These are phyloP conservation scores for Ellobius talpinus DNA, from an alignment of 2,113 vertebrate species.

Conservation along the genomic window DNA sequence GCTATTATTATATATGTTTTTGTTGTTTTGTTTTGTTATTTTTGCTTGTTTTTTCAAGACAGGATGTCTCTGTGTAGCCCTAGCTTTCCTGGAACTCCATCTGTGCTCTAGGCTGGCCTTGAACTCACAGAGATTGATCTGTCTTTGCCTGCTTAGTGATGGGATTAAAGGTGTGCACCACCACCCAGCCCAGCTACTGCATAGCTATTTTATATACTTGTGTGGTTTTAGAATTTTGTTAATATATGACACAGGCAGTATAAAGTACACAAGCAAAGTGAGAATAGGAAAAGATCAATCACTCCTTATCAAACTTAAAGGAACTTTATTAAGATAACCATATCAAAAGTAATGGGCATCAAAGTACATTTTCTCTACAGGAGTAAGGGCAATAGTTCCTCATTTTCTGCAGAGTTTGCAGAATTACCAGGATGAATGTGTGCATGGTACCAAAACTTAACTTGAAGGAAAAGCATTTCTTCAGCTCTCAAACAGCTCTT, in stretches of 20 bases:
- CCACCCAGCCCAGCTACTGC: too few relatives aligned
- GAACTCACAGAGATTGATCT: background rate
- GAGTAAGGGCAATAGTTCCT: background rate
- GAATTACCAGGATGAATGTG: background rate
- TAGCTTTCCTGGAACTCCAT: too few relatives aligned
- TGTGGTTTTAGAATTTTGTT: background rate
- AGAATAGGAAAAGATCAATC: background rate
- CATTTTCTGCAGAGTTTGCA: background rate
- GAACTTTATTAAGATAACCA: background rate
- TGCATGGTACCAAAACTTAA: slow-evolving; percentile 16
- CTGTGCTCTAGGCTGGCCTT: background rate
- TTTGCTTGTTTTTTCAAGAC: background rate
- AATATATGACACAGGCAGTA: background rate
- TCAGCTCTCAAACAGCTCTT: slow-evolving; percentile 45
- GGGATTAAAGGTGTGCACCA: background rate
- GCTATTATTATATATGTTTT: background rate
- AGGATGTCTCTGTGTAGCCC: background rate
- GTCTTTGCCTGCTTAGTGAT: background rate
- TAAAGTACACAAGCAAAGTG: background rate
- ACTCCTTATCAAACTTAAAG: background rate
- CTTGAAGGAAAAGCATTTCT: slow-evolving; percentile 25
- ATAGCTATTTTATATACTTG: background rate
- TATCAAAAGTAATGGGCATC: background rate
- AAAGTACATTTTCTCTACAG: background rate
- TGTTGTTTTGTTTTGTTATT: background rate